phyloP scores from a whole-genome alignment of 2,113 vertebrate genomes.

The Heterotis niloticus region DNA sequence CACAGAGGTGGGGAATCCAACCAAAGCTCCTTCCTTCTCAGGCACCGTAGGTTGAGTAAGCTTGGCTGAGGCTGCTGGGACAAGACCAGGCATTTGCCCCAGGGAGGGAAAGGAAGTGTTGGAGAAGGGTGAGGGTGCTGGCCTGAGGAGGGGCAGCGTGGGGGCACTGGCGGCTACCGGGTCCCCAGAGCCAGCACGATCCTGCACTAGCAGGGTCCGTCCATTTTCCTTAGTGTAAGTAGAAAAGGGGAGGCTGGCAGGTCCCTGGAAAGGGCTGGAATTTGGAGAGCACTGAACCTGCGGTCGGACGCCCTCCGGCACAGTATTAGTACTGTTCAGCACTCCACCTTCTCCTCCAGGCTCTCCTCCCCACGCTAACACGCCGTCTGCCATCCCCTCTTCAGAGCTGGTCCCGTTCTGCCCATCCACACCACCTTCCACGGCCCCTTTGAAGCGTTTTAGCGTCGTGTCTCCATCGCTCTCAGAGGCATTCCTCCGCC shows the following conservation, averaged over 20 bases:
- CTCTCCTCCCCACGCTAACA: constrained; percentile 72
- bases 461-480: constrained; percentile 81
- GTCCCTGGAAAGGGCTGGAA: constrained; percentile 73
- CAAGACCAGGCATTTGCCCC: constrained; percentile 72
- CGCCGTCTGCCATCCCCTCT: constrained; percentile 68
- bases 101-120: constrained; percentile 76
- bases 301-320: constrained; percentile 45
- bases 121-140: constrained; percentile 68
- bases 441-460: constrained; percentile 82
- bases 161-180: constrained; percentile 45
- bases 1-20: constrained; percentile 67
- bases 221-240: constrained; percentile 93
- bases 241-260: constrained; percentile 74
- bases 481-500: constrained; percentile 83
- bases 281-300: constrained; percentile 47
- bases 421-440: constrained; percentile 66
- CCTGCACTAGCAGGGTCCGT: constrained; percentile 76
- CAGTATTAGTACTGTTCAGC: constrained; percentile 58
- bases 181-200: constrained; percentile 69
- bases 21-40: constrained; percentile 64
- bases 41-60: constrained; percentile 60
- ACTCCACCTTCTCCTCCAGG: constrained; percentile 50
- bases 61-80: constrained; percentile 67
- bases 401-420: constrained; percentile 69
- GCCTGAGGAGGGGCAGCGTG: constrained; percentile 73